phyloP scores from a whole-genome alignment of 2,113 vertebrate species.

The Anhinga rufa region DNA sequence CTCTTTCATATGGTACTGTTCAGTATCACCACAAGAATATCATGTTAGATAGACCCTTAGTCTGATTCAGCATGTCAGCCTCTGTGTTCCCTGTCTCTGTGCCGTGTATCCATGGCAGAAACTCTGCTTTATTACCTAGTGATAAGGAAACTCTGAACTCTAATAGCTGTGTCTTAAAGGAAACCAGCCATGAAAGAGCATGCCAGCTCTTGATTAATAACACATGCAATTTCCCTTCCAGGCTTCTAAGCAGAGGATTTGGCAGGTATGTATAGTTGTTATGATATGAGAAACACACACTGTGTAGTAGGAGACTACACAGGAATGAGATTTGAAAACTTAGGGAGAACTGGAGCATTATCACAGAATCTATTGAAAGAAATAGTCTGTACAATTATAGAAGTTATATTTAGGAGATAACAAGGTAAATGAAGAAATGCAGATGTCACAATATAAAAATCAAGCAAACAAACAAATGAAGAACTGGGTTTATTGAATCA shows the following conservation, averaged over 20 bases:
- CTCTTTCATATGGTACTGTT: not conserved
- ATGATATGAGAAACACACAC: not conserved
- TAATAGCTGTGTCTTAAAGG: not conserved
- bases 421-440: not conserved
- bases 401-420: not conserved
- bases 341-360: not conserved
- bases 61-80: not conserved
- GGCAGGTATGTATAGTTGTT: not conserved
- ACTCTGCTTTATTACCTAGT: not conserved
- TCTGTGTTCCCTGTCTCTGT: not conserved
- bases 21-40: not conserved
- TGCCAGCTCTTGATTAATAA: not conserved
- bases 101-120: not conserved
- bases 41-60: not conserved
- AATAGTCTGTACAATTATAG: not conserved
- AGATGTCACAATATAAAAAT: not conserved
- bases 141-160: not conserved
- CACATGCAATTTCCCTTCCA: not conserved
- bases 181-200: not conserved
- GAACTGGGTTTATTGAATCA: conserved; percentile 7
- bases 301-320: not conserved
- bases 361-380: not conserved
- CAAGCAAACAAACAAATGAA: not conserved
- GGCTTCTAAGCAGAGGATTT: not conserved
- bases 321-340: not conserved